A percentile compares a stretch with the other conserved stretches of the same genome.
These are phyloP conservation scores for Chymomyza costata DNA, from an alignment of 1,140 invertebrate species.

Conservation along the genomic window DNA sequence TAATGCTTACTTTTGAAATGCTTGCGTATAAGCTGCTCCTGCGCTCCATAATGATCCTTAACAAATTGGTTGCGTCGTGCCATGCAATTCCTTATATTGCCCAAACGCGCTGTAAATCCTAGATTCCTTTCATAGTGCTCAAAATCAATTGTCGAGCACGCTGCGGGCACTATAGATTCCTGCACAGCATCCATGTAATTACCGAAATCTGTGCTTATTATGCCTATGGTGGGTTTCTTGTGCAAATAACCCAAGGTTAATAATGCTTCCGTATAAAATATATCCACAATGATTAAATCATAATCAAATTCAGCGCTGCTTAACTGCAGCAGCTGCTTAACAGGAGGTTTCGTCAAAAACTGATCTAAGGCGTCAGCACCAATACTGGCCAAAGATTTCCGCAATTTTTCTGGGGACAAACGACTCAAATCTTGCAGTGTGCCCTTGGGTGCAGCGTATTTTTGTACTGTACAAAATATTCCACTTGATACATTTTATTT, in stretches of 20 bases:
- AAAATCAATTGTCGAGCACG: slow-evolving; percentile 61
- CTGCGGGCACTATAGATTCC: slow-evolving; percentile 49
- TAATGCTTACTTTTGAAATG: slow-evolving; percentile 52
- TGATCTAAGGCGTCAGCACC: slow-evolving; percentile 49
- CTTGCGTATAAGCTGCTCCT: slow-evolving; percentile 53
- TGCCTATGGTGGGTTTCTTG: slow-evolving; percentile 71
- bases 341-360: slow-evolving; percentile 38
- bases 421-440: slow-evolving; percentile 37
- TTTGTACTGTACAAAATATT: slow-evolving; percentile 37
- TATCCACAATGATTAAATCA: slow-evolving; percentile 76
- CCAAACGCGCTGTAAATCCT: slow-evolving; percentile 39
- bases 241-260: slow-evolving; percentile 69
- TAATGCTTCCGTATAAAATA: slow-evolving; percentile 76
- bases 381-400: slow-evolving; percentile 40
- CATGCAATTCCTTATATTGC: slow-evolving; percentile 42
- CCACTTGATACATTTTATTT: neutral
- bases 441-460: slow-evolving; percentile 32
- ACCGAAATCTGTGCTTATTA: slow-evolving; percentile 65
- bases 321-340: slow-evolving; percentile 43
- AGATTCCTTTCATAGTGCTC: slow-evolving; percentile 18
- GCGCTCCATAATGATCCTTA: slow-evolving; percentile 42
- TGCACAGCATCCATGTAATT: slow-evolving; percentile 63
- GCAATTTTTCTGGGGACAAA: slow-evolving; percentile 28
- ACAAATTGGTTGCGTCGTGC: slow-evolving; percentile 41
- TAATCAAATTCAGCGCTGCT: slow-evolving; percentile 64